Conservation (phyloP, 2,113 vertebrate species). For the Pteropus alecto region DNA sequence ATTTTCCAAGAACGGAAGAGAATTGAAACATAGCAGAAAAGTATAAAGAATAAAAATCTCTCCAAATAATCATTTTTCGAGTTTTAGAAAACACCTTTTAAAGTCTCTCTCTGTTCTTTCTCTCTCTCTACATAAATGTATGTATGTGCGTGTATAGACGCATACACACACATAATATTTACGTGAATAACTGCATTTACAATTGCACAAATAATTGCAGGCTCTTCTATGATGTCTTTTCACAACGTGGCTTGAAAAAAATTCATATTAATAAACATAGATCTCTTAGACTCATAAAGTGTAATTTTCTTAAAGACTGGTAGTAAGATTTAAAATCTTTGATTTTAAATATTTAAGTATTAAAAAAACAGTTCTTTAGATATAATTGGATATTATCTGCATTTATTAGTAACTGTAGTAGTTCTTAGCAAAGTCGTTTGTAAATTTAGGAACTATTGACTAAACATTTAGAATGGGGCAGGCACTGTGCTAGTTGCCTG, state of each 20-base stretch:
- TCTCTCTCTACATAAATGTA: neutral
- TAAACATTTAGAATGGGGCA: neutral
- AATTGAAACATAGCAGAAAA: neutral
- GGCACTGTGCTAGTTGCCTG: neutral
- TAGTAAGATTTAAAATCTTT: neutral
- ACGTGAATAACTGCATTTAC: neutral
- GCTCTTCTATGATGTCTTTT: neutral
- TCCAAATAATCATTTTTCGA: neutral
- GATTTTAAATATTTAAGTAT: neutral
- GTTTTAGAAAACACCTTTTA: neutral
- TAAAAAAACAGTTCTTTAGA: neutral
- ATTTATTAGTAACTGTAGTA: neutral
- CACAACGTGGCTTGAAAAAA: neutral
- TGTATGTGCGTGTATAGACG: neutral
- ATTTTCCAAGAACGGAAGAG: neutral
- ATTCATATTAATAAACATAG: neutral
- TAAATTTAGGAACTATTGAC: neutral
- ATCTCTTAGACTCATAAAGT: neutral
- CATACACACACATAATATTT: neutral
- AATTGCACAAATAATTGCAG: neutral
- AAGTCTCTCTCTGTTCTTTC: too few species aligned
- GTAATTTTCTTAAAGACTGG: neutral
- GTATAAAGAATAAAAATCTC: neutral
- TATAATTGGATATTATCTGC: neutral
- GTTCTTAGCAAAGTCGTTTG: neutral